phyloP scores from a whole-genome alignment of 2,888 invertebrate genomes.

The Hemicrepidius hirtus region DNA sequence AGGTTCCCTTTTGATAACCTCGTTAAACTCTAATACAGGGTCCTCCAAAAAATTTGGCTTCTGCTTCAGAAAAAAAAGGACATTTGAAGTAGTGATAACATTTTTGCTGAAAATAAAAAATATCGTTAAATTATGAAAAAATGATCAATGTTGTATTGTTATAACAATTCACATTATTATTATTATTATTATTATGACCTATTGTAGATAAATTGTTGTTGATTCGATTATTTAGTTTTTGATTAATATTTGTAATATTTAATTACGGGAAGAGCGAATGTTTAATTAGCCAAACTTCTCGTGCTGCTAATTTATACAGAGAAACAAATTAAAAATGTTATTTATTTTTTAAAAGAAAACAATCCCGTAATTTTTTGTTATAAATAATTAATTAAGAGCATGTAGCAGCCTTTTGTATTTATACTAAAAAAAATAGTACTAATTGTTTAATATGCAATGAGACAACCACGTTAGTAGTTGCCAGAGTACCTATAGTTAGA shows the following conservation, averaged over 20 bases:
- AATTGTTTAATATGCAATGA: conserved; percentile 69
- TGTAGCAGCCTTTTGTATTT: conserved; percentile 69
- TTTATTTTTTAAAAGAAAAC: conserved; percentile 29
- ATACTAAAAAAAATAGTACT: conserved; percentile 69
- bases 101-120: conserved; percentile 69
- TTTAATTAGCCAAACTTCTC: conserved; percentile 26
- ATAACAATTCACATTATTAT: conserved; percentile 71
- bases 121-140: conserved; percentile 76
- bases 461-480: conserved; percentile 71
- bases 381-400: conserved; percentile 53
- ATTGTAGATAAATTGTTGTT: conserved; percentile 73
- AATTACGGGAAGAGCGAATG: conserved; percentile 48
- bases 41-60: conserved; percentile 60
- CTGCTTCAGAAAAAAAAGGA: conserved; percentile 60
- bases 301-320: conserved; percentile 24
- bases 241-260: conserved; percentile 57
- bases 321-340: conserved; percentile 23
- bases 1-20: background rate
- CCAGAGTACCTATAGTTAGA: conserved; percentile 72
- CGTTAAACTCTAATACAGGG: background rate
- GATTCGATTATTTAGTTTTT: conserved; percentile 66
- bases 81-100: conserved; percentile 69
- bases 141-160: conserved; percentile 83
- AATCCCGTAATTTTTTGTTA: conserved; percentile 43
- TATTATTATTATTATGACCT: conserved; percentile 68